Evolutionary conservation across 2,797 vertebrate genomes (phyloP).

Genomic region (Clamator glandarius): DNA sequence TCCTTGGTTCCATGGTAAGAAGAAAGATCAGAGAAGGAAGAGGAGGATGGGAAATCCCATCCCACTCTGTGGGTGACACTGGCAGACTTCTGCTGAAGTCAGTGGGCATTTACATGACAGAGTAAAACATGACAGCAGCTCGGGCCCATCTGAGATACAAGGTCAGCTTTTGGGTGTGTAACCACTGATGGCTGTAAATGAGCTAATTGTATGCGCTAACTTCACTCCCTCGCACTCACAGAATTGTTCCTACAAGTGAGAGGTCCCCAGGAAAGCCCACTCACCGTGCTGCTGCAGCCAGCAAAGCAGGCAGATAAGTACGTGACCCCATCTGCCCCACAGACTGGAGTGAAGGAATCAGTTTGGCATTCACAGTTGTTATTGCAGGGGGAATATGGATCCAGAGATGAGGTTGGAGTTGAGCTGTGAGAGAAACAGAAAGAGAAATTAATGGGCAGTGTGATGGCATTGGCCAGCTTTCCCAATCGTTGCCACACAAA

Average conservation of each 20-base stretch:
- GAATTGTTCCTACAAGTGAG: rapidly evolving
- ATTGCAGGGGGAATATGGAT: constrained; percentile 89
- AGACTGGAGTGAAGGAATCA: constrained; percentile 95
- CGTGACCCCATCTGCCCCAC: constrained; percentile 92
- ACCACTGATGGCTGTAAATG: background rate
- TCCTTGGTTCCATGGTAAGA: background rate
- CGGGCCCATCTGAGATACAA: background rate
- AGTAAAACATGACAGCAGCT: background rate
- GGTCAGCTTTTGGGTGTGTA: background rate
- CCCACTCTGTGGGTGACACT: rapidly evolving
- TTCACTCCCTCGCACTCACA: background rate
- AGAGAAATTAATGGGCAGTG: background rate
- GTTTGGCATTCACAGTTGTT: constrained; percentile 94
- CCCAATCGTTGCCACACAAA: background rate
- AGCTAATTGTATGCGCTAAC: background rate
- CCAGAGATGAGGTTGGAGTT: constrained; percentile 79
- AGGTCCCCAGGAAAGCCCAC: background rate
- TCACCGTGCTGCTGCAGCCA: constrained; percentile 86
- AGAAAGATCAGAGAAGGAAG: background rate
- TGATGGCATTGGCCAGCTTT: background rate
- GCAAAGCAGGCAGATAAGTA: constrained; percentile 98
- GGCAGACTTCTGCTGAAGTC: background rate
- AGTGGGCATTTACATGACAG: background rate
- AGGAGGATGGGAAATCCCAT: background rate
- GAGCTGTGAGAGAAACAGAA: constrained; percentile 72